Base-by-base conservation (phyloP, 1,140 invertebrate genomes). In the Caerostris darwini region DNA sequence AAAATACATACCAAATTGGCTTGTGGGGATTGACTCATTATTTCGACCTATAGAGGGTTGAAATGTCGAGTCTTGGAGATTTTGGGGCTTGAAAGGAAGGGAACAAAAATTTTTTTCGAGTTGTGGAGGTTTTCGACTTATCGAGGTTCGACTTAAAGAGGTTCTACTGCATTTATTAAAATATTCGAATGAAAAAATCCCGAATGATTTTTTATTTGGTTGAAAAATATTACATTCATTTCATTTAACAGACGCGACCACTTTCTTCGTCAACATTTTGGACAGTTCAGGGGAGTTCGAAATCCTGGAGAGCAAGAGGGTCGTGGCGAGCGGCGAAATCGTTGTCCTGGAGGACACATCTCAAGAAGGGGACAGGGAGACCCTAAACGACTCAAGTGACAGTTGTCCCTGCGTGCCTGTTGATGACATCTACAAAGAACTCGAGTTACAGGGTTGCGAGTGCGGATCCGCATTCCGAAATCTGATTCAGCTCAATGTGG, bases 361-460 rank as follows among this genome's bases (percentile, higher is more conserved):
- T 34, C 10, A 83, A 83, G 53, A 85, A 85, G 19, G 14, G 67
- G n/a, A 69, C 5, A 34, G 34, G 34, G 34, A 34, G 34, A 34
- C 34, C 34, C 34, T 34, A 34, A 34, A 34, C 2, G 34, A 82
- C 14, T 34, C 8, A 10, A 58, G 71, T 6, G 58, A 85, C 5
- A 50, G 8, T 12, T 12, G 17, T 6, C 5, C 58, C 1, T n/a
- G n/a, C 3, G 57, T 94, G n/a, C 7, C 86, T 34, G 77, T 61
- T 12, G 34, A 14, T 10, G 97, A 97, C 93, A 95, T 97, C n/a
- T 97, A 97, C 95, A 97, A 97, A 92, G 96, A 97, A 94, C 95
- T 97, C n/a, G 95, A 96, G 94, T 95, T 97, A 3, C 95, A 96
- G 54, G 97, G 97, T n/a, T 97, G 97, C 95, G 96, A 97, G 88